These are phyloP conservation scores for Lucinisca nassula DNA, from an alignment of 2,888 invertebrate species.

Conservation along the genomic window DNA sequence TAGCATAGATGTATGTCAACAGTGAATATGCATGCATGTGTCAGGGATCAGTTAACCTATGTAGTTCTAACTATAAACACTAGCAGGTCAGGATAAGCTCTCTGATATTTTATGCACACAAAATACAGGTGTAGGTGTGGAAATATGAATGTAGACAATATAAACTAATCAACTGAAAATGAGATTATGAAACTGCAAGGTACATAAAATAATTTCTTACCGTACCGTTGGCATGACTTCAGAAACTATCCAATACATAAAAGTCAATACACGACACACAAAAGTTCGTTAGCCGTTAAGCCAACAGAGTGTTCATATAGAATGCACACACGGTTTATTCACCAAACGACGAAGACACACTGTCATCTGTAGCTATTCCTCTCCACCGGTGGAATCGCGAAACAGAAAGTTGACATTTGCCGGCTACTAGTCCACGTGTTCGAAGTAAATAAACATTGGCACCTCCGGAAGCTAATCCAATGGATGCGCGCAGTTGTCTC, in stretches of 20 bases:
- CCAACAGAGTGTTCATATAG: background rate
- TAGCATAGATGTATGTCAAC: background rate
- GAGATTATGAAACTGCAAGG: background rate
- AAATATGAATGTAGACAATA: too few species aligned
- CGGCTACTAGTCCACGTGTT: background rate
- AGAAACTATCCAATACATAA: background rate
- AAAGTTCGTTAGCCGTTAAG: background rate
- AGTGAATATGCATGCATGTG: background rate
- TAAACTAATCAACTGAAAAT: too few species aligned
- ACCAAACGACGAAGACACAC: background rate
- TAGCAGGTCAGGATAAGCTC: too few species aligned
- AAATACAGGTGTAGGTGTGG: too few species aligned
- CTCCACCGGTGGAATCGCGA: background rate
- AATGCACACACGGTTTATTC: background rate
- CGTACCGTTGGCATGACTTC: background rate
- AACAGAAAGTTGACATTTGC: background rate
- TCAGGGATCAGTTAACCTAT: too few species aligned
- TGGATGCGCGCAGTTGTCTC: background rate
- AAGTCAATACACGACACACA: background rate
- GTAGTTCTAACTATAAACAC: too few species aligned
- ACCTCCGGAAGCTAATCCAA: background rate
- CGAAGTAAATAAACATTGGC: background rate
- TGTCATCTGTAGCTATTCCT: background rate
- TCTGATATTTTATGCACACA: too few species aligned
- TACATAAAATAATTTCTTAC: background rate